These are phyloP conservation scores for Cheilosia grossa DNA, from an alignment of 2,888 invertebrate genomes.

Conservation along the genomic window DNA sequence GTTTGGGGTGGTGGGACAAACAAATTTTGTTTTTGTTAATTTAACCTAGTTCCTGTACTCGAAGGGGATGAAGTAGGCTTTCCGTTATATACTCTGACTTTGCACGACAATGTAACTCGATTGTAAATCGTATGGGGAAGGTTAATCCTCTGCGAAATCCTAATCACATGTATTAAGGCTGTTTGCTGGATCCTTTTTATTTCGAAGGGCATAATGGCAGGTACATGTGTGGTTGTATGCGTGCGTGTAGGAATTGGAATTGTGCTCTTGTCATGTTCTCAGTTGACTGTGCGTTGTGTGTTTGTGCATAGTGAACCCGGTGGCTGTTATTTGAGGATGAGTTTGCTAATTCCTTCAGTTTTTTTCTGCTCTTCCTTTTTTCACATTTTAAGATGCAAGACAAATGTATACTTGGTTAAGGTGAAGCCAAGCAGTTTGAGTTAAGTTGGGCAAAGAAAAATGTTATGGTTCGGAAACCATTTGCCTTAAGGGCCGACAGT, in stretches of 20 bases:
- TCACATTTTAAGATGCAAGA: conserved; percentile 16
- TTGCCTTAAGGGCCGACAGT: conserved; percentile 22
- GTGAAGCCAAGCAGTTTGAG: conserved; percentile 15
- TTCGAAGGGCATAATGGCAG: background rate
- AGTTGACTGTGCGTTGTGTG: background rate
- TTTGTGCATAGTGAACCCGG: background rate
- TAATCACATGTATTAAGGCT: conserved; percentile 61
- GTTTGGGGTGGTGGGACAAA: conserved; percentile 54
- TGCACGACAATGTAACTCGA: conserved; percentile 42
- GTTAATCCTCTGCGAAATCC: conserved; percentile 67
- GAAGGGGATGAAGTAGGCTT: conserved; percentile 44
- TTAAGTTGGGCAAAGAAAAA: conserved; percentile 29
- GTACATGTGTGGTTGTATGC: background rate
- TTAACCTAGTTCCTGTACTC: conserved; percentile 53
- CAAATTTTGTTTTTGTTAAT: conserved; percentile 66
- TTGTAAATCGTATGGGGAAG: conserved; percentile 66
- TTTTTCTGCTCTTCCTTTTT: background rate
- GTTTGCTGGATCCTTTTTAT: conserved; percentile 45
- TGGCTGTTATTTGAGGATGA: conserved; percentile 13
- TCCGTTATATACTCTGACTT: conserved; percentile 27
- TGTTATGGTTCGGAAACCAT: conserved; percentile 44
- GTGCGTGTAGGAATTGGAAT: conserved; percentile 13
- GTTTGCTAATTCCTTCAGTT: conserved; percentile 18
- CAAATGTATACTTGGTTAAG: conserved; percentile 20
- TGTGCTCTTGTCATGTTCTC: background rate